These are phyloP conservation scores for Zaprionus capensis DNA, from an alignment of 1,140 invertebrate species.

Conservation along the genomic window DNA sequence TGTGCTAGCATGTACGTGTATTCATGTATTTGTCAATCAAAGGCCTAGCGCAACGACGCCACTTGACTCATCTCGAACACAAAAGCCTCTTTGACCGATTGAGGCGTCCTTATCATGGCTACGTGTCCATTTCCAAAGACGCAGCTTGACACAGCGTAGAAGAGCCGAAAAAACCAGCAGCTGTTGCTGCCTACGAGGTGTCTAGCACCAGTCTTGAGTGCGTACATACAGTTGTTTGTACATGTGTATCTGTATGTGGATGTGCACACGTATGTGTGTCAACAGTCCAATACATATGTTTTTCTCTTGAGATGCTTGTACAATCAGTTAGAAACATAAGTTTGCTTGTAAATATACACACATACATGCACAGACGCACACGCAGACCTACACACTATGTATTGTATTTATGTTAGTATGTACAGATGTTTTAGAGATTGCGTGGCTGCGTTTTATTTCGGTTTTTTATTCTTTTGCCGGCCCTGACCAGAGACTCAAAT, in stretches of 20 bases:
- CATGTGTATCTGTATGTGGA: neutral
- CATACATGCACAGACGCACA: neutral
- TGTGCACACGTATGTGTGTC: neutral
- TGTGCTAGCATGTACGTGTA: neutral
- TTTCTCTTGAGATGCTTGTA: neutral
- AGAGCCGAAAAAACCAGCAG: neutral
- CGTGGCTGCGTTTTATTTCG: slow-evolving; percentile 20
- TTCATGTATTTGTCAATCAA: slow-evolving; percentile 47
- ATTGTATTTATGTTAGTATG: slow-evolving; percentile 6
- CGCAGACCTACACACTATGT: neutral
- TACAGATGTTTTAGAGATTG: slow-evolving; percentile 43
- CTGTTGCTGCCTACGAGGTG: slow-evolving; percentile 3
- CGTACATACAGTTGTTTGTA: neutral
- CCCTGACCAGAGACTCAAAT: neutral
- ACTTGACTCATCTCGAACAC: slow-evolving; percentile 32
- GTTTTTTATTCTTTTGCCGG: neutral
- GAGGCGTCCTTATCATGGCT: slow-evolving; percentile 40
- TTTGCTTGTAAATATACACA: neutral
- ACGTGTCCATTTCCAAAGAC: slow-evolving; percentile 38
- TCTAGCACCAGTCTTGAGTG: neutral
- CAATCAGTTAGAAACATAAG: neutral
- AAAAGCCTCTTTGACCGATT: slow-evolving; percentile 38
- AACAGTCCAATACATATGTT: slow-evolving; percentile 13
- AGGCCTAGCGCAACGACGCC: neutral
- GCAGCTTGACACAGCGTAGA: neutral